These are phyloP conservation scores for Paragorgia papillata DNA, from an alignment of 92 coral and sea anemone species.

Conservation along the genomic window DNA sequence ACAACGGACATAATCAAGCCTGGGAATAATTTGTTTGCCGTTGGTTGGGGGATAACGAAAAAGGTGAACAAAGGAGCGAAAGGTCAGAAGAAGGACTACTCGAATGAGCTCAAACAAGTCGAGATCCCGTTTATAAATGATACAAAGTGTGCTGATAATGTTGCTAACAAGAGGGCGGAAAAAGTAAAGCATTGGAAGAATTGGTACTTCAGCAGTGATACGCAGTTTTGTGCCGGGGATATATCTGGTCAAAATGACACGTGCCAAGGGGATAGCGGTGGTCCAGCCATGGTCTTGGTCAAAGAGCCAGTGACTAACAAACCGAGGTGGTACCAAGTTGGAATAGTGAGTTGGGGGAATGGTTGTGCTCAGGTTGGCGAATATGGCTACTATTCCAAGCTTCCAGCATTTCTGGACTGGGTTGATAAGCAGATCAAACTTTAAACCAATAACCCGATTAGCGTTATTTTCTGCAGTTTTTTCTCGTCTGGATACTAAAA, in stretches of 20 bases:
- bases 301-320: not conserved
- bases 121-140: conserved; percentile 56
- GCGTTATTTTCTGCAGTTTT: too few species aligned
- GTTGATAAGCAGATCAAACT: not conserved
- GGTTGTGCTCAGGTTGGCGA: conserved; percentile 38
- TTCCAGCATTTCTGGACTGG: conserved; percentile 10
- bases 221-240: conserved; percentile 73
- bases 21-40: conserved; percentile 43
- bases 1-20: not conserved
- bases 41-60: conserved; percentile 69
- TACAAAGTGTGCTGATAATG: conserved; percentile 39
- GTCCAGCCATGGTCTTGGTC: conserved; percentile 43
- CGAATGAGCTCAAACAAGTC: conserved; percentile 65
- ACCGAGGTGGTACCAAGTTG: conserved; percentile 21
- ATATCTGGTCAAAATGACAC: conserved; percentile 52
- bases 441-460: too few species aligned
- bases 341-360: conserved; percentile 38
- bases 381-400: conserved; percentile 23
- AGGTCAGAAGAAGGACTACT: not conserved
- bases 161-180: not conserved
- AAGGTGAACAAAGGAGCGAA: not conserved
- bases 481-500: too few species aligned
- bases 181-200: not conserved
- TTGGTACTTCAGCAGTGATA: conserved; percentile 46
- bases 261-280: conserved; percentile 74